Base-by-base conservation (phyloP, 2,797 vertebrate genomes). In the Sternarchorhynchus goeldii region DNA sequence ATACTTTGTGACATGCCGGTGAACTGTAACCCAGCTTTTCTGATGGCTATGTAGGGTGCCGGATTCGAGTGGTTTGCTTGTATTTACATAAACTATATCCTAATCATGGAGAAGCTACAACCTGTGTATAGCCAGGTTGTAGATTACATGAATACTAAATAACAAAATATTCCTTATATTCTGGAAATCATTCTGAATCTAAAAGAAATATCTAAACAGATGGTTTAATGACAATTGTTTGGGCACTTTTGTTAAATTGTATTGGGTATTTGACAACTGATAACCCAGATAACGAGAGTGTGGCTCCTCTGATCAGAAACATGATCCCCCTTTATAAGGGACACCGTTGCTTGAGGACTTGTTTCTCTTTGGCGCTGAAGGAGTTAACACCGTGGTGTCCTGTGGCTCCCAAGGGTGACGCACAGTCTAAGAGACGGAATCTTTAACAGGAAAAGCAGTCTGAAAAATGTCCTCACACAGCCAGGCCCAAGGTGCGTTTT, bases 361-460 rank as follows among this genome's bases (percentile, higher is more conserved):
- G 34, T 36, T 78, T 36, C 17, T 29, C 71, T 8, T 32, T 69
- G 5, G 55, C 29, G 32, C 21, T 39, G 70, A 75, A 82, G 50
- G 78, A 82, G 82, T 86, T 84, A 83, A 84, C 29, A 6, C 70
- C 45, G 3, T 16, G 53, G 80, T 69, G 56, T 73, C 65, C 78
- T 75, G 72, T 74, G 82, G 82, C 82, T 84, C 82, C 81, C 81
- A 79, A 56, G 71, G 73, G 87, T 86, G 87, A 88, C 81, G 84
- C 87, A 86, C 76, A 55, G 87, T 88, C 87, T 88, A 82, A 75
- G 66, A 86, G 82, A 85, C 70, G 84, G 84, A 85, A 83, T 84
- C 83, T 83, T 84, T 82, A 78, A 86, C 85, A 86, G 87, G 87
- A 88, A 88, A 85, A 77, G 84, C 84, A 79, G 87, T 85, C 85